Base-by-base conservation (phyloP, 1,140 invertebrate species). In the Zaprionus ghesquierei region DNA sequence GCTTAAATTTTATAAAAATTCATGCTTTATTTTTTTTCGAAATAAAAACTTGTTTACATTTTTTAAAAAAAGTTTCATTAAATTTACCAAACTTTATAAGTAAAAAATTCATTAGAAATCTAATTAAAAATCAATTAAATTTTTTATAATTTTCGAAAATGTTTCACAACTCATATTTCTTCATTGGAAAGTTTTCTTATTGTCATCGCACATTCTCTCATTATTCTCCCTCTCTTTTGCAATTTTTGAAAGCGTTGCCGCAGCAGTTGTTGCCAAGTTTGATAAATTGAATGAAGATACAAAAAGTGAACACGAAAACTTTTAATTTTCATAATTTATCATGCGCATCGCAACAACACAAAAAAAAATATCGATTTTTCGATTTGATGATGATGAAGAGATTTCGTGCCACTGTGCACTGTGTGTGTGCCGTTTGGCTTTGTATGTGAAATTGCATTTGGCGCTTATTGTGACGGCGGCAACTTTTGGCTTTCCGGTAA, bases 401-500 rank as follows among this genome's bases (percentile, higher is more conserved):
- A 18, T 46, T 54, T 54, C 1, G 22, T 0, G 41, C 23, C 69
- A 68, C 33, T 68, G 55, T 72, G 63, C 69, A 29, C 33, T 20
- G 33, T 51, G 15, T 51, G 15, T 15, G 18, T 51, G 55, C 22
- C 38, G 33, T 15, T 38, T 60, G 56, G n/a, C 49, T 68, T 54
- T 69, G 55, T 69, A 46, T 60, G 38, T 61, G 50, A 78, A 85
- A 75, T 86, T 85, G 81, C 78, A 81, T 81, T 81, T 54, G 13
- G 15, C 23, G 44, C 44, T 35, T 82, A 82, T 75, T 81, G 65
- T 62, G 61, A 50, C 53, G 59, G 59, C 44, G 53, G 71, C 69
- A 80, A 77, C 65, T 85, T 85, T 86, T 66, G 68, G 70, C 59
- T 81, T 75, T 85, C 74, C 77, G 69, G 75, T 55, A 55, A 31